Percentiles rank a stretch among this genome's conserved stretches.
These are phyloP conservation scores for Steromphala cineraria DNA, from an alignment of 2,888 invertebrate genomes.

Conservation along the genomic window DNA sequence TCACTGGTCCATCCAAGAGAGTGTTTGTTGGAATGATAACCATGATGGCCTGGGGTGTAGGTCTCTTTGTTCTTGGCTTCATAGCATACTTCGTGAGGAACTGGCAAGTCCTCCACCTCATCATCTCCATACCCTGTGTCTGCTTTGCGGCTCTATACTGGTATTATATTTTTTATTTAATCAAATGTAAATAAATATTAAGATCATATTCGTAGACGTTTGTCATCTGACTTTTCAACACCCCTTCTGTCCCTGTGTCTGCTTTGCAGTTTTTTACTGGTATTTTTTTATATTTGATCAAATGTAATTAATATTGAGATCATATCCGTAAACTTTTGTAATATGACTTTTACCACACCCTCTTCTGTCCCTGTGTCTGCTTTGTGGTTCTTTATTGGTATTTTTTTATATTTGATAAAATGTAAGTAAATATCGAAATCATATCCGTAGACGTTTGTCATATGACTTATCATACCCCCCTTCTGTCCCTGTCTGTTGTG, in stretches of 20 bases:
- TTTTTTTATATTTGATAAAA: neutral
- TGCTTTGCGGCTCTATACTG: conserved; percentile 51
- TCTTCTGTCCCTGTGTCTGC: conserved; percentile 48
- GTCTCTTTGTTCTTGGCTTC: conserved; percentile 48
- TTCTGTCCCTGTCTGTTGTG: too few relatives aligned
- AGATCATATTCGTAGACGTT: too few relatives aligned
- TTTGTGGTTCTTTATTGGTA: conserved; percentile 56
- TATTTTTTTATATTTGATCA: conserved; percentile 31
- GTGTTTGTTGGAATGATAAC: conserved; percentile 71
- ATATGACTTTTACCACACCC: conserved; percentile 52
- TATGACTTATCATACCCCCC: too few relatives aligned
- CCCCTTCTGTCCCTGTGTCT: conserved; percentile 42
- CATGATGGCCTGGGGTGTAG: conserved; percentile 70
- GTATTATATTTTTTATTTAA: too few relatives aligned
- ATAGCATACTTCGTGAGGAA: conserved; percentile 49
- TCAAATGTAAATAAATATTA: neutral
- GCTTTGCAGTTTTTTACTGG: conserved; percentile 54
- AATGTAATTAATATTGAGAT: too few relatives aligned
- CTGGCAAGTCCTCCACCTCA: conserved; percentile 57
- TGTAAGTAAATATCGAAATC: too few relatives aligned
- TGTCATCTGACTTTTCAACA: too few relatives aligned
- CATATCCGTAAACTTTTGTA: too few relatives aligned
- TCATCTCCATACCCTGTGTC: conserved; percentile 46
- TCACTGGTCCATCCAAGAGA: conserved; percentile 72
- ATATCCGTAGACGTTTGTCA: too few relatives aligned